A percentile compares a stretch with the other conserved stretches of the same genome.
These are phyloP conservation scores for Ictidomys tridecemlineatus DNA, from an alignment of 2,113 vertebrate species.

Conservation along the genomic window DNA sequence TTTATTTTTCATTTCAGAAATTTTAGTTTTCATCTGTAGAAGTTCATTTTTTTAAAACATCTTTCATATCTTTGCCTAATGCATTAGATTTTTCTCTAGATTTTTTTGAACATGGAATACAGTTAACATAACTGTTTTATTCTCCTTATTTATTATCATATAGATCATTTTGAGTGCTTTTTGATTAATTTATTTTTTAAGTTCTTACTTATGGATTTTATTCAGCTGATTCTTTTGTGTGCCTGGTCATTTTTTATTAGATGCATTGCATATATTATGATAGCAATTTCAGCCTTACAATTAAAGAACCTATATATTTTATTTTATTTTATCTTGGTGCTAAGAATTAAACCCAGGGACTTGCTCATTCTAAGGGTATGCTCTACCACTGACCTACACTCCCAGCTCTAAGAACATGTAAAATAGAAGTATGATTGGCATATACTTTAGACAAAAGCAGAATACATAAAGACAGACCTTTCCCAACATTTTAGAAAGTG, in stretches of 20 bases:
- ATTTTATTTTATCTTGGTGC: neutral
- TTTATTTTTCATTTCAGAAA: slow-evolving; percentile 12
- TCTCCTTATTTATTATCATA: neutral
- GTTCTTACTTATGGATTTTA: neutral
- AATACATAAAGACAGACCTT: neutral
- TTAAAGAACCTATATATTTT: neutral
- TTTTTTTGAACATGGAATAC: neutral
- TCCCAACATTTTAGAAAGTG: slow-evolving; percentile 10
- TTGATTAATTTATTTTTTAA: neutral
- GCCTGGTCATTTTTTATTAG: neutral
- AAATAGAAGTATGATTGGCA: neutral
- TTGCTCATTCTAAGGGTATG: neutral
- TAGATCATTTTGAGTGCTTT: neutral
- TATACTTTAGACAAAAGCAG: neutral
- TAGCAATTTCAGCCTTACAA: neutral
- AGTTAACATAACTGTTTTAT: neutral
- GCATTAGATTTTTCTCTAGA: neutral
- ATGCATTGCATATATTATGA: neutral
- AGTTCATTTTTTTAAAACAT: neutral
- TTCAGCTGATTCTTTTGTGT: neutral
- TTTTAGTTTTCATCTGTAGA: slow-evolving; percentile 31
- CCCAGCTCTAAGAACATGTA: neutral
- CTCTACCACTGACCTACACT: neutral
- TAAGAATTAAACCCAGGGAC: neutral
- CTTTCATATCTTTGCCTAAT: neutral